Conservation (phyloP, 2,113 vertebrate genomes). For the Chaetops frenatus region DNA sequence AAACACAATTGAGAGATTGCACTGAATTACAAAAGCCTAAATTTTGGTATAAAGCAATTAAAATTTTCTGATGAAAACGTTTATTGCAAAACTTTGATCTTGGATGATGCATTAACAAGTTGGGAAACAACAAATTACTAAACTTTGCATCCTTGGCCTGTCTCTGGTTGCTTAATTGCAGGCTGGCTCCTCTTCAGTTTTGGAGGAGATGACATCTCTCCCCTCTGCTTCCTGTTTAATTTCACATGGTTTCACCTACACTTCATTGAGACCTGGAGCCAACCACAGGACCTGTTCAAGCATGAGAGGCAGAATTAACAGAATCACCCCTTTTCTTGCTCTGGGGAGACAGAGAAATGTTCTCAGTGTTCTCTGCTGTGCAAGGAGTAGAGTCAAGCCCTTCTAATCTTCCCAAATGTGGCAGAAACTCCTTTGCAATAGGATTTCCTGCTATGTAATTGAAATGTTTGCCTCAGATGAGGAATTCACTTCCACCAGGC, state of each 20-base stretch:
- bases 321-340: not conserved
- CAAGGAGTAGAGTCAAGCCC: not conserved
- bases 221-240: not conserved
- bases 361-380: not conserved
- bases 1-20: not conserved
- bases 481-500: conserved; percentile 55
- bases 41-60: not conserved
- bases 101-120: not conserved
- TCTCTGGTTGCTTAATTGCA: not conserved
- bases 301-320: not conserved
- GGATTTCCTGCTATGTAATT: conserved; percentile 44
- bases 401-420: not conserved
- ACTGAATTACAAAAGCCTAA: not conserved
- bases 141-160: not conserved
- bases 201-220: not conserved
- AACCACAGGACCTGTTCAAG: not conserved
- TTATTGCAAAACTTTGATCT: not conserved
- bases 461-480: conserved; percentile 12
- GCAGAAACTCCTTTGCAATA: conserved; percentile 21
- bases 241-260: not conserved
- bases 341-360: not conserved
- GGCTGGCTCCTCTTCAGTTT: not conserved
- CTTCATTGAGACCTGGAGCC: not conserved
- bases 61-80: not conserved
- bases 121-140: not conserved